Conservation (phyloP, 2,113 vertebrate genomes). For the Pseudorectes ferrugineus region DNA sequence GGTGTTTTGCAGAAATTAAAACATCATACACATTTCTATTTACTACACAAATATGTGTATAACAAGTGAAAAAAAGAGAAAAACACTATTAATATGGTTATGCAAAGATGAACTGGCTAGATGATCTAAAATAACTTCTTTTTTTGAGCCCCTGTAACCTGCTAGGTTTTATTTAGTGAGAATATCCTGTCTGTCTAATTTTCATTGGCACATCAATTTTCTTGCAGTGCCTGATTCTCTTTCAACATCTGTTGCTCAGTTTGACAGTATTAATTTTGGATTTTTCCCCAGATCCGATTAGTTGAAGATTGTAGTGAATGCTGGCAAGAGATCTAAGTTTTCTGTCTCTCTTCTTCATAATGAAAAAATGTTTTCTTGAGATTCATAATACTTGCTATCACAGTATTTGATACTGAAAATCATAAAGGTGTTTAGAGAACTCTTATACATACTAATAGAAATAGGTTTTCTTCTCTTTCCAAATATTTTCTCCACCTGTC, state of each 20-base stretch:
- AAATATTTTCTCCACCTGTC: background rate
- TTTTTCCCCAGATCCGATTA: slow-evolving; percentile 59
- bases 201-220: slow-evolving; percentile 54
- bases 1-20: background rate
- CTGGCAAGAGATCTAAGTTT: slow-evolving; percentile 32
- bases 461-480: background rate
- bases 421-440: background rate
- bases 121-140: background rate
- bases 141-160: background rate
- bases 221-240: slow-evolving; percentile 49
- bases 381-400: background rate
- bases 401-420: background rate
- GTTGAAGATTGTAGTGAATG: slow-evolving; percentile 11
- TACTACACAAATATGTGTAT: background rate
- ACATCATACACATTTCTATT: background rate
- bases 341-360: background rate
- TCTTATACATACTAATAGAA: background rate
- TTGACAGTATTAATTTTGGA: slow-evolving; percentile 65
- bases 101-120: background rate
- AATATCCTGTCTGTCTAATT: slow-evolving; percentile 51
- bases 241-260: slow-evolving; percentile 63
- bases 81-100: background rate
- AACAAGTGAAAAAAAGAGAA: background rate
- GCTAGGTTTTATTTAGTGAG: slow-evolving; percentile 32
- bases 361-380: slow-evolving; percentile 40